Evolutionary conservation across 2,888 invertebrate genomes (phyloP).

Genomic region (Helleia helle): DNA sequence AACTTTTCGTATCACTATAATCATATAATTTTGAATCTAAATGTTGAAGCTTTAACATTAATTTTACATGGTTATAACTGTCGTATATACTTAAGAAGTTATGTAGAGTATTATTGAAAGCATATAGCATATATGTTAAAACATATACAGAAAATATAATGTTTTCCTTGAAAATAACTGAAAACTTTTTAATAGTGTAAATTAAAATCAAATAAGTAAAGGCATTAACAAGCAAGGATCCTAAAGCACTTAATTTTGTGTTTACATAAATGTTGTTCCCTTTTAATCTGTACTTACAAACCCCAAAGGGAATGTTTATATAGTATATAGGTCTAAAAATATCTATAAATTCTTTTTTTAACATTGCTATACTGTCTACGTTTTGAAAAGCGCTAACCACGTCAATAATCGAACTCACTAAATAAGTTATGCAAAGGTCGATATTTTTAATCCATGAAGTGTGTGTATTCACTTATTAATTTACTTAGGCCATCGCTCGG

Average conservation of each 20-base stretch:
- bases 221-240: constrained; percentile 8
- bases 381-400: not conserved
- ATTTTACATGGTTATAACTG: constrained; percentile 12
- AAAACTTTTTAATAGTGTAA: constrained; percentile 14
- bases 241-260: constrained; percentile 8
- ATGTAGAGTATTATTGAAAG: constrained; percentile 14
- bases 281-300: constrained; percentile 17
- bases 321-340: constrained; percentile 17
- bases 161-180: constrained; percentile 4
- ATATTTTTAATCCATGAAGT: no score
- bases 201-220: constrained; percentile 13
- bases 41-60: constrained; percentile 14
- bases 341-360: constrained; percentile 1
- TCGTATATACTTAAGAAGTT: constrained; percentile 12
- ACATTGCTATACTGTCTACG: not conserved
- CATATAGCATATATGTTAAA: constrained; percentile 13
- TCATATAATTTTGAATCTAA: constrained; percentile 12
- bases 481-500: no score
- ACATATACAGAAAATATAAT: constrained; percentile 12
- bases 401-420: no score
- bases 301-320: constrained; percentile 16
- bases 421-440: no score
- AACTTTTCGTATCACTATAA: constrained; percentile 5
- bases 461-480: no score
- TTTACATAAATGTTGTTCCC: constrained; percentile 11